Evolutionary conservation across 2,113 vertebrate genomes (phyloP), one percentile per base, ranked within the genome.

Genomic region (Macquaria australasica): DNA sequence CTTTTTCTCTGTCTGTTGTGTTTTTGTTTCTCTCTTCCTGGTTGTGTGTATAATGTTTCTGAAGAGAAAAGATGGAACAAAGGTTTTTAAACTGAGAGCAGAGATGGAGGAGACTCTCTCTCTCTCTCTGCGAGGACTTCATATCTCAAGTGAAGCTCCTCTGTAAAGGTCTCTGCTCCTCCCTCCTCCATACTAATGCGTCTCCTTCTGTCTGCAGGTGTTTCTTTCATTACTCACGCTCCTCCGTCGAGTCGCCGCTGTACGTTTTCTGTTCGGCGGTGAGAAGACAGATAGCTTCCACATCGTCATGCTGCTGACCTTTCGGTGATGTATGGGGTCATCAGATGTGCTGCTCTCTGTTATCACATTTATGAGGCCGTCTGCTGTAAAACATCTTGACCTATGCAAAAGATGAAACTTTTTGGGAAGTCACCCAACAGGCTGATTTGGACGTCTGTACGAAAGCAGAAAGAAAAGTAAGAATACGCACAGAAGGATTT

Each of bases 271-370:
- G 77, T 50, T 82, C 31, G 20, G 25, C 48, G 2, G 31, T 1
- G 48, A 14, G 45, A 68, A 62, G 84, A 67, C 75, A 0, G 78
- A 87, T 82, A 1, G 5, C 63, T 7, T 77, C 21, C 75, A 5
- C 51, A 21, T 14, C 28, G 7, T 60, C 72, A 28, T 1, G 55
- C 45, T 0, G 45, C 53, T 66, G 79, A 85, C 85, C 88, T 90
- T 90, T 90, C 62, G 0, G 82, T 90, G 88, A 87, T 87, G 82
- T 74, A 87, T 87, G 79, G 55, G 79, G 88, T 90, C 88, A 77
- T 21, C 43, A 7, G 82, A 82, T 41, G 48, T 12, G 75, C 74
- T 1, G 64, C 66, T 45, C 74, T 9, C 48, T 39, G 16, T 53
- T 39, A n/a, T 20, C 79, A 83, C 82, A 90, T 90, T 85, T 80